Base-by-base conservation (phyloP, 1,140 invertebrate genomes). In the Caenorhabditis inopinata region DNA sequence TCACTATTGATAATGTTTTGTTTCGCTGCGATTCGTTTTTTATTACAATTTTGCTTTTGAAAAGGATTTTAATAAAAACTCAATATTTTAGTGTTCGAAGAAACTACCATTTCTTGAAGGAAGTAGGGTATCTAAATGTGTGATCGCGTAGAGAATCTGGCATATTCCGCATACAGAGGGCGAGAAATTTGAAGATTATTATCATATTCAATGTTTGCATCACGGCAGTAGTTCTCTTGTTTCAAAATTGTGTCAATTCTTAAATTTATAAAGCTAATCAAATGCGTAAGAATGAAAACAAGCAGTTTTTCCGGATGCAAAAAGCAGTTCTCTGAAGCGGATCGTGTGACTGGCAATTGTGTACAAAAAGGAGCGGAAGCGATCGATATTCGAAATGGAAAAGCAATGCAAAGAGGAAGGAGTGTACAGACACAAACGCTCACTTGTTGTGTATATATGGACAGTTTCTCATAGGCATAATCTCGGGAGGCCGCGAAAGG, bases 371-470 rank as follows among this genome's bases (percentile, higher is more conserved):
- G n/a, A 68, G 51, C 51, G 32, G 58, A 68, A 68, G 23, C 58
- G 23, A 68, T 68, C 58, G 58, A 68, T 68, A 68, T 68, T 68
- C 58, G 58, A 32, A 68, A 68, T 18, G 53, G 27, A 62, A 32
- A 68, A 68, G 58, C 58, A 68, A 11, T 68, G 32, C 29, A 16
- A 42, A 38, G 32, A 42, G 32, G 7, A 27, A 42, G 58, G 38
- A 32, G 38, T 18, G 27, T 29, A 21, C 32, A 42, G 32, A 21
- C 29, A 12, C 6, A 35, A 21, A n/a, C 32, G 35, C 58, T 9
- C n/a, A 68, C n/a, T 58, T 38, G 58, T 68, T 68, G 58, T 68
- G 58, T 68, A 42, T 68, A 21, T 68, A 68, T n/a, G n/a, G 58
- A 68, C 58, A 68, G 58, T 42, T 42, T 14, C 38, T 68, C n/a